Base-by-base conservation (phyloP, 1,140 invertebrate genomes). In the Chymomyza costata region DNA sequence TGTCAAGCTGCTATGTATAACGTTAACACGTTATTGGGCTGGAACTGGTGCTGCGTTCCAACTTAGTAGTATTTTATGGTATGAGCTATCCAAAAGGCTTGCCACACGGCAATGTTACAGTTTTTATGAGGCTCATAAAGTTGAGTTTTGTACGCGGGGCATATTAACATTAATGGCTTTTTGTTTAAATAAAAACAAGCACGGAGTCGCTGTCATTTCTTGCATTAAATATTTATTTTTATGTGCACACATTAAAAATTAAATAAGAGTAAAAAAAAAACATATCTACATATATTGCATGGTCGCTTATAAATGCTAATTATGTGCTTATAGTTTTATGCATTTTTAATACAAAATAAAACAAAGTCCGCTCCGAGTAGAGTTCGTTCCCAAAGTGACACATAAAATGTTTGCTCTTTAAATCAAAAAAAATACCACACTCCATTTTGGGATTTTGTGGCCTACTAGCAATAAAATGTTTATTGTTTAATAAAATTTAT, bases 271-370 rank as follows among this genome's bases (percentile, higher is more conserved):
- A 10, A 28, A 28, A 10, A 5, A n/a, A n/a, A n/a, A n/a, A n/a
- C n/a, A n/a, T n/a, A n/a, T n/a, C n/a, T n/a, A n/a, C n/a, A n/a
- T 43, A 61, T 11, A 40, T 56, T 31, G 57, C 63, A 78, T 78
- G 73, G 39, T 31, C 60, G 61, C 63, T 80, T 78, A 78, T 80
- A 80, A 73, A 80, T 68, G 65, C 73, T 80, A 80, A 80, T 80
- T 80, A 80, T 80, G 73, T 80, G 67, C 74, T 80, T 80, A 80
- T 80, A 63, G 73, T 76, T 65, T 80, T 80, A 80, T 80, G 73
- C 73, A 80, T 73, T 80, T 80, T 73, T 80, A 80, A 80, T 80
- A 61, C 71, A 71, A 65, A n/a, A 70, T 45, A 70, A 57, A 47
- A 65, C 56, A 73, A 50, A 46, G 25, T 60, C 41, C 52, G 39